Percentiles rank a stretch among this genome's conserved stretches.
Evolutionary conservation across 2,113 vertebrate genomes (phyloP).

Genomic region (Natator depressus): DNA sequence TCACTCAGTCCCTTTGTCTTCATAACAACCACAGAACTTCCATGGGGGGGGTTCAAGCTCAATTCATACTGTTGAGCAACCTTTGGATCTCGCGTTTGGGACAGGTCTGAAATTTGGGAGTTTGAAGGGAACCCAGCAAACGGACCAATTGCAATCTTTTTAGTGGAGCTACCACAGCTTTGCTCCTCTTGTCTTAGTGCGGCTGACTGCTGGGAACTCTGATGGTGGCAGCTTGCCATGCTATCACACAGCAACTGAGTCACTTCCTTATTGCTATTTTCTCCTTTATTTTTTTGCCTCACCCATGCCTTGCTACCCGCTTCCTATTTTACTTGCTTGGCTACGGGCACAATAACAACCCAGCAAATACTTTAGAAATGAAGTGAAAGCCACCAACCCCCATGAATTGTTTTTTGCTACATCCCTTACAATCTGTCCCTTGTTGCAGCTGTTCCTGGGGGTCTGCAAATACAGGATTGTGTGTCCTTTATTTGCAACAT

Average conservation of each 20-base stretch:
- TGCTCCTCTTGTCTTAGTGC: rapidly evolving
- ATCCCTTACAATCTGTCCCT: background rate
- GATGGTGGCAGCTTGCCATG: background rate
- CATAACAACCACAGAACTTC: too few species aligned
- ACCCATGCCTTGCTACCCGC: background rate
- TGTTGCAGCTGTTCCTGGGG: background rate
- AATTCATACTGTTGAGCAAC: too few species aligned
- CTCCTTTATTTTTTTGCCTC: background rate
- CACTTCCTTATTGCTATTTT: background rate
- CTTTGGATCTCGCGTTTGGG: too few species aligned
- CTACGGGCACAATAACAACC: background rate
- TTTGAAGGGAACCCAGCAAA: too few species aligned
- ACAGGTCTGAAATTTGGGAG: too few species aligned
- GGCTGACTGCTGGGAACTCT: background rate
- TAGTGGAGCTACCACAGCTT: background rate
- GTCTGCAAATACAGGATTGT: too few species aligned
- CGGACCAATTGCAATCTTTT: background rate
- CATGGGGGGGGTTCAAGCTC: too few species aligned
- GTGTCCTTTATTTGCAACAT: background rate
- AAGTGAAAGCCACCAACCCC: background rate
- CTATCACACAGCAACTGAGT: rapidly evolving
- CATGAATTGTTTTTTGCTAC: background rate
- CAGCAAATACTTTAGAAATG: background rate
- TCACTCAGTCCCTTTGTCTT: too few species aligned
- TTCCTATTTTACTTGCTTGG: background rate